Percentiles rank a stretch among this genome's conserved stretches.
Conservation (phyloP, 2,113 vertebrate species). For the Scomber scombrus region DNA sequence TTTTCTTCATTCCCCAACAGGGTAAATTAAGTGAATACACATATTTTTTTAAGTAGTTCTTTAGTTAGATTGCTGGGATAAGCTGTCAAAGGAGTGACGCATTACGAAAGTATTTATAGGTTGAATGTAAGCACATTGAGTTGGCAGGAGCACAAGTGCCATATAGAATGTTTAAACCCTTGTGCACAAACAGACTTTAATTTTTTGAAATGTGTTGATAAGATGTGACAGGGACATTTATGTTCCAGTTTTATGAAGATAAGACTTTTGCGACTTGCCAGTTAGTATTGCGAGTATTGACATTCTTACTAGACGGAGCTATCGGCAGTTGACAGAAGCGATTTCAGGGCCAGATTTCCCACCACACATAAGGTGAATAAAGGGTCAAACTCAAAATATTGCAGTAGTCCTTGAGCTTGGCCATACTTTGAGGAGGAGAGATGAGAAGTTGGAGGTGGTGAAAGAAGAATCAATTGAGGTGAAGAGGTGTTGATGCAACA, state of each 20-base stretch:
- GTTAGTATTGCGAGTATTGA: background rate
- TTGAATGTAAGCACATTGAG: background rate
- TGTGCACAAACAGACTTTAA: constrained; percentile 16
- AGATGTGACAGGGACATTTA: constrained; percentile 24
- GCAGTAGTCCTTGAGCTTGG: constrained; percentile 26
- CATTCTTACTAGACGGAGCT: constrained; percentile 4
- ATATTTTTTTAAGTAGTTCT: background rate
- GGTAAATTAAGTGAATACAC: constrained; percentile 18
- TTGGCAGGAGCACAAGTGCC: constrained; percentile 8
- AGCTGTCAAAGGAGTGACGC: constrained; percentile 9
- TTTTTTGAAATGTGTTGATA: constrained; percentile 43
- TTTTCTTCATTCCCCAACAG: background rate
- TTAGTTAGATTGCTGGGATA: constrained; percentile 31
- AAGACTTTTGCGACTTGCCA: constrained; percentile 13
- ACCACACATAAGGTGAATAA: constrained; percentile 2
- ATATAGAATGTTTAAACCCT: background rate
- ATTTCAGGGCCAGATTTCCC: constrained; percentile 36
- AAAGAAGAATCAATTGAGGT: constrained; percentile 30
- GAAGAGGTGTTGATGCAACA: constrained; percentile 45
- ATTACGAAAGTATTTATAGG: background rate
- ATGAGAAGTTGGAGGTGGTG: constrained; percentile 27
- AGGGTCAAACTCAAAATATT: constrained; percentile 24
- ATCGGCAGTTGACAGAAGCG: constrained; percentile 38
- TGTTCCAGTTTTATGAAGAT: constrained; percentile 18
- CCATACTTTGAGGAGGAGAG: background rate